Evolutionary conservation across 2,888 invertebrate species (phyloP), one percentile per base, ranked within the genome.

Genomic region (Mesorhabditis sp.): DNA sequence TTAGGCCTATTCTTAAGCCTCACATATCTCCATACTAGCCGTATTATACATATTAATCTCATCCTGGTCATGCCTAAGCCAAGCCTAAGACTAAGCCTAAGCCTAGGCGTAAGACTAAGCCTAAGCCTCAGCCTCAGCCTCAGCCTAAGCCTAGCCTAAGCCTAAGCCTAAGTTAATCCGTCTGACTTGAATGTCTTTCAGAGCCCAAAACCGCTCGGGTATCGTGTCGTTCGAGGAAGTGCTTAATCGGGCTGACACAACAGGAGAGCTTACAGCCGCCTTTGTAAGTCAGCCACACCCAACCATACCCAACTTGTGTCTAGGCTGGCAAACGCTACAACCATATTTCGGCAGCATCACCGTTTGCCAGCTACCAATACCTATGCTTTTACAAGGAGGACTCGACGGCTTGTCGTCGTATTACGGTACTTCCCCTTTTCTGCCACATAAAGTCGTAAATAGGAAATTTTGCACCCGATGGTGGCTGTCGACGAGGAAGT

Each of bases 401-500:
- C 7, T 13, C 7, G 10, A 50, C 58, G 1, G 58, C n/a, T 10
- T 50, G 58, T n/a, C 7, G n/a, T 13, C 7, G 58, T 10, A 50
- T 50, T 50, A 50, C 58, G 58, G 58, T 50, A 50, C 10, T 10
- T 50, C 58, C 58, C n/a, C n/a, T 50, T 50, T 50, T 50, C n/a
- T 50, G 58, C 58, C n/a, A n/a, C 10, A 50, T 13, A 50, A 50
- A n/a, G 58, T n/a, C 58, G 7, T 50, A 50, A n/a, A n/a, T 15
- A 62, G 63, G 28, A 7, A 15, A 7, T 62, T 15, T 28, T 62
- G 13, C n/a, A 7, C 15, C 28, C 63, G 28, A 10, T 62, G 6
- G 63, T 7, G 10, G 42, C 7, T 7, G 69, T 72, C 1, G 70
- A 71, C 5, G 75, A 74, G 6, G 70, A 69, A 5, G 71, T 74